phyloP scores from a whole-genome alignment of 2,888 invertebrate species.

The Tribolium freemani region DNA sequence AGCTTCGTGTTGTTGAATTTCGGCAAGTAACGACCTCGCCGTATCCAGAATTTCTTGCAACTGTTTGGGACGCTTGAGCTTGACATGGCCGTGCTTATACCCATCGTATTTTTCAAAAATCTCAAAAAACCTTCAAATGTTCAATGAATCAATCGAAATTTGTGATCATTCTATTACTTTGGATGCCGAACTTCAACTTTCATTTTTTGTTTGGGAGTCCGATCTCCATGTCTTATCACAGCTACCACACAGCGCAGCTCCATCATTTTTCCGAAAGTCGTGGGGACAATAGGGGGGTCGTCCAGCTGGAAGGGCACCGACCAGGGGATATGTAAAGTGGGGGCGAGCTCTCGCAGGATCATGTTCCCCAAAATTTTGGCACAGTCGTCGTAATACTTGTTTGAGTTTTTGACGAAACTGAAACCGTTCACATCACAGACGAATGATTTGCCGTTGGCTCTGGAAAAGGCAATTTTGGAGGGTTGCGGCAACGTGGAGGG shows the following conservation, averaged over 20 bases:
- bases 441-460: constrained; percentile 98
- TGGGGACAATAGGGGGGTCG: constrained; percentile 98
- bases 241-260: constrained; percentile 94
- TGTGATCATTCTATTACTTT: constrained; percentile 72
- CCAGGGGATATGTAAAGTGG: constrained; percentile 97
- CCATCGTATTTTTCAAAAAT: constrained; percentile 98
- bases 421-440: constrained; percentile 99
- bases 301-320: constrained; percentile 97
- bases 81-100: constrained; percentile 95
- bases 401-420: constrained; percentile 99
- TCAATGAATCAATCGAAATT: background rate
- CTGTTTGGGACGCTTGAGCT: constrained; percentile 97
- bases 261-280: constrained; percentile 98
- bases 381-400: constrained; percentile 99
- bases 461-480: constrained; percentile 60
- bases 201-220: constrained; percentile 99
- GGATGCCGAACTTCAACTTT: constrained; percentile 98
- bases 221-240: constrained; percentile 97
- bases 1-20: constrained; percentile 89
- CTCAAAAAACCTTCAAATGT: constrained; percentile 87
- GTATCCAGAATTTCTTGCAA: constrained; percentile 98
- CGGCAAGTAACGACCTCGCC: constrained; percentile 88
- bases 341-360: constrained; percentile 95
- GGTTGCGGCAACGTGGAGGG: background rate
- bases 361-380: constrained; percentile 98